Base-by-base conservation (phyloP, 1,140 invertebrate genomes). In the Cydia splendana region DNA sequence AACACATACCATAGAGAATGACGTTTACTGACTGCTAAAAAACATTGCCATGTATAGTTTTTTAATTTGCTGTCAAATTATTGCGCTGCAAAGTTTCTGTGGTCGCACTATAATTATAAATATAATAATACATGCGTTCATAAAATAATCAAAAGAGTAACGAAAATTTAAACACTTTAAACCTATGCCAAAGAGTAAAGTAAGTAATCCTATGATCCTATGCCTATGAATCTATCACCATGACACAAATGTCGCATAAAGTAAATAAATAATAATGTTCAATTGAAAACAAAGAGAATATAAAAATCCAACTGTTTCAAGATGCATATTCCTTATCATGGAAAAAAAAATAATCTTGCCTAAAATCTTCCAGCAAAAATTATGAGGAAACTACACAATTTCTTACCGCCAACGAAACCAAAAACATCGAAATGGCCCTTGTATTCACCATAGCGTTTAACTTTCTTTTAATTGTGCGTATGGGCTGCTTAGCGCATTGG, bases 401-500 rank as follows among this genome's bases (percentile, higher is more conserved):
- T 69, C 13, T 57, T 24, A 62, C 20, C 57, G 57, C 4, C 30
- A 71, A 34, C 15, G 5, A 6, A 71, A 38, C 9, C 12, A 42
- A 42, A 42, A 20, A n/a, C 9, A 71, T 12, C 67, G n/a, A 10
- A 45, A 71, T 38, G 34, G 34, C 34, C 15, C 34, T 71, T 5
- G 34, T 71, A 0, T 18, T 71, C 9, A 42, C 34, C 15, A 28
- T 71, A 18, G 67, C 67, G 0, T 42, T 71, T 18, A 71, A 71
- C n/a, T 71, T 71, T 2, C 15, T 71, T 3, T 18, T 71, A 10
- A 10, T 71, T 42, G n/a, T 42, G 20, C 67, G 67, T 38, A 38
- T 71, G 30, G 67, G 67, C 18, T 71, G 67, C 67, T 71, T 71
- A 15, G 34, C 34, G 18, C 67, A 71, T 18, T 71, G 67, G 67